Base-by-base conservation (phyloP, 2,797 vertebrate species). In the Spea hammondii region DNA sequence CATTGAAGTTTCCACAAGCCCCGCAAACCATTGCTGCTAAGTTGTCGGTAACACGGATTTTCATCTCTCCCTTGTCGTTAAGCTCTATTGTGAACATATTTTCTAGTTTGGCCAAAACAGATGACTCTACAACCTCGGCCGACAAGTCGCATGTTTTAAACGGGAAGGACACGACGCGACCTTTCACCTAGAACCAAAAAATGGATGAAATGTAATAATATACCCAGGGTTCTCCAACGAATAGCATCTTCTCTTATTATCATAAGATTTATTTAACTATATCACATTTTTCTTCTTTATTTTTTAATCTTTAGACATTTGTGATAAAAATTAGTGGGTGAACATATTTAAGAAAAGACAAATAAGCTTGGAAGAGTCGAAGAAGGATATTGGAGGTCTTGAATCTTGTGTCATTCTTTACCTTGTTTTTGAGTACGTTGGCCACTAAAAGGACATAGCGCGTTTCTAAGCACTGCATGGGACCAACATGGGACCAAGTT, bases 1-100 rank as follows among this genome's bases (percentile, higher is more conserved):
- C 65, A 0, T 93, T 92, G 78, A 90, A 92, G 88, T 94, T 94
- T 59, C 93, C 93, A n/a, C 94, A 94, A 66, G 90, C 90, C 0
- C 93, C 92, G 4, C 92, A 93, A 72, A 93, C 74, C 74, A 83
- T 81, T 45, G 83, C 83, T 0, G 82, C 80, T n/a, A 93, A 85
- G 49, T 46, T 76, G 0, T 66, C 32, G 8, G 77, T 76, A 55
- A 91, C 73, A 4, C 76, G 85, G 73, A 95, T 70, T 0, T 62
- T 74, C 65, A 95, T 82, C 72, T 89, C 85, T 70, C 88, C 88
- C 0, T 84, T 76, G 47, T 79, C 17, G 8, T 86, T 87, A 78
- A 91, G 88, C 66, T 79, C 86, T 80, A 95, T 85, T 54, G 51
- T 82, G 74, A 94, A 77, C 8, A 85, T 84, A 4, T 80, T 88